Percentiles rank a stretch among this genome's conserved stretches.
Evolutionary conservation across 2,888 invertebrate genomes (phyloP).

Genomic region (Phragmatobia fuliginosa): DNA sequence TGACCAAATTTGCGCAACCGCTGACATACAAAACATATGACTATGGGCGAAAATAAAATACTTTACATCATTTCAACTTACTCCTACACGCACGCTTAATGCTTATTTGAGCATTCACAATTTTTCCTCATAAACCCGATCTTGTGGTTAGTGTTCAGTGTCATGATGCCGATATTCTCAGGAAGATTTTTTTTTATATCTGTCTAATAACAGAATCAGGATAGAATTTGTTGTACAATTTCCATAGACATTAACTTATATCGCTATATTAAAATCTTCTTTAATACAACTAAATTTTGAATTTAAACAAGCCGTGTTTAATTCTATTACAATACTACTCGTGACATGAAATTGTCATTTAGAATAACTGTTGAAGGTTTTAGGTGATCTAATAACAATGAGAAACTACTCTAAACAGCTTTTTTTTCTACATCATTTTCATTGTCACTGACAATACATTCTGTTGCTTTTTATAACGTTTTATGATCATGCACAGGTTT

Average conservation of each 20-base stretch:
- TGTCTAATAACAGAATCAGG: not conserved
- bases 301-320: not conserved
- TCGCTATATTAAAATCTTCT: not conserved
- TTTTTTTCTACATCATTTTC: not conserved
- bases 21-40: conserved; percentile 33
- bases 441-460: conserved; percentile 8
- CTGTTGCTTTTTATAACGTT: conserved; percentile 10
- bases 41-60: conserved; percentile 39
- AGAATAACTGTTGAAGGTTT: not conserved
- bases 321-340: not conserved
- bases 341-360: not conserved
- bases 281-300: not conserved
- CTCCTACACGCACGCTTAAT: conserved; percentile 55
- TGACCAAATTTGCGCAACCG: conserved; percentile 20
- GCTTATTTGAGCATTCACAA: conserved; percentile 39
- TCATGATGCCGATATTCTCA: conserved; percentile 9
- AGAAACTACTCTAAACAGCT: not conserved
- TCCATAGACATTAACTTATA: not conserved
- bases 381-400: not conserved
- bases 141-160: conserved; percentile 20
- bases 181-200: not conserved
- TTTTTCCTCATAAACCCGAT: conserved; percentile 29
- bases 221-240: not conserved
- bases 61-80: conserved; percentile 42
- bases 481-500: conserved; percentile 10